Percentiles rank a stretch among this genome's conserved stretches.
Conservation (phyloP, 1,140 invertebrate species). For the Drosophila chauvacae region DNA sequence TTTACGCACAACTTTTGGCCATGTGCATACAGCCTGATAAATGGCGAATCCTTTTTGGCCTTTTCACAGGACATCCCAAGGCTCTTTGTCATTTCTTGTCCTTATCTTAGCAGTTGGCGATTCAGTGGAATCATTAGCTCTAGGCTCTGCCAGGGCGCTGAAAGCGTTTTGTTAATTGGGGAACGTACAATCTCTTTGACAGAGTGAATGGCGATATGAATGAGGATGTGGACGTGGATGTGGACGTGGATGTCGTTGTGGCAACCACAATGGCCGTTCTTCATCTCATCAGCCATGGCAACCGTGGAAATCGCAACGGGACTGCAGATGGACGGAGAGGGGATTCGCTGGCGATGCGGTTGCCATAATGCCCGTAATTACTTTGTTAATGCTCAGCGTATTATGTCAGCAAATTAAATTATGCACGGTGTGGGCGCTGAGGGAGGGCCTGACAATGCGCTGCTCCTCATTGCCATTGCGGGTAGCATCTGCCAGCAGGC, state of each 20-base stretch:
- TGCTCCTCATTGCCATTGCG: conserved; percentile 12
- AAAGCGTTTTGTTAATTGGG: conserved; percentile 41
- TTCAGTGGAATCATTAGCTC: conserved; percentile 17
- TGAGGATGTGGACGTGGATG: conserved; percentile 5
- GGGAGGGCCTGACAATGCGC: conserved; percentile 22
- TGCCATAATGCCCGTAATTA: conserved; percentile 76
- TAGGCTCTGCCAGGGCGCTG: not conserved
- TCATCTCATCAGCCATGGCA: conserved; percentile 34
- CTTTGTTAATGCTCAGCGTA: conserved; percentile 77
- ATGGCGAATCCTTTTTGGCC: conserved; percentile 15
- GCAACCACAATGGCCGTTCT: conserved; percentile 31
- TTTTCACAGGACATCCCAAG: conserved; percentile 6
- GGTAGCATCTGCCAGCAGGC: conserved; percentile 14
- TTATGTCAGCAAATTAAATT: conserved; percentile 73
- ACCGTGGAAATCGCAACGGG: conserved; percentile 38
- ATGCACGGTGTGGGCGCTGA: conserved; percentile 43
- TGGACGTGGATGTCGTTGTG: conserved; percentile 16
- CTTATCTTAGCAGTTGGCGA: conserved; percentile 20
- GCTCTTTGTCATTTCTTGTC: conserved; percentile 5
- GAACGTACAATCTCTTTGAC: conserved; percentile 5
- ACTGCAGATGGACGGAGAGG: conserved; percentile 39
- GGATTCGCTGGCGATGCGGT: conserved; percentile 48
- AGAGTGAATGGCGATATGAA: conserved; percentile 10
- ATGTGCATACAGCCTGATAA: conserved; percentile 12
- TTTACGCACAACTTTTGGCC: not conserved